Base-by-base conservation (phyloP, 2,888 invertebrate species). In the Acrobasis repandana region DNA sequence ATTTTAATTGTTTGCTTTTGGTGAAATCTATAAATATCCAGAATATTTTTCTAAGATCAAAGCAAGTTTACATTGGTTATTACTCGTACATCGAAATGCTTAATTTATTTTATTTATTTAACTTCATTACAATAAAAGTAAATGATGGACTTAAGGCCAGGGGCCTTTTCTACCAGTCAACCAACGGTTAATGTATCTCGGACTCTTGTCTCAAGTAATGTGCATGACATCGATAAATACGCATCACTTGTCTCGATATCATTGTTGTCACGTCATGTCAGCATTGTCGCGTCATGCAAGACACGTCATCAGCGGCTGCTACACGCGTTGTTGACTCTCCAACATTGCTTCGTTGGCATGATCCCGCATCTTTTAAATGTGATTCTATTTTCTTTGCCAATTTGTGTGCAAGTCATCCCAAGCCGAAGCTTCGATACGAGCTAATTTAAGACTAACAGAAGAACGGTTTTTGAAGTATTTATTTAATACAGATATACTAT, bases 341-440 rank as follows among this genome's bases (percentile, higher is more conserved):
- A 63, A 82, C 84, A 83, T 83, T 81, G 84, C 81, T 73, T 75
- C 74, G 83, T 82, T 75, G 79, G 76, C 79, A 80, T 84, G 84
- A 83, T 72, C n/a, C 11, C 11, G 43, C 43, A 43, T 14, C 43
- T 43, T 43, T 50, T 9, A 49, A 18, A 50, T 50, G 14, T 50
- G 28, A 43, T 20, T 50, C 18, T 20, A 18, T 50, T 50, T 50
- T 50, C 18, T 50, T 11, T 11, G 18, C 18, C 14, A 50, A 50
- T 18, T 20, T 50, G 28, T 20, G 11, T 43, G 43, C 43, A 28
- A 28, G 28, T 28, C 28, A 28, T 28, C 28, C 6, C 6, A 28
- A 5, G 43, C 14, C 14, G 5, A 43, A 14, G 43, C n/a, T 43
- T 43, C 14, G 38, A 6, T 14, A 43, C n/a, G 14, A 43, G n/a